Evolutionary conservation across 1,140 invertebrate genomes (phyloP), one percentile per base, ranked within the genome.

Genomic region (Drosophila busckii): DNA sequence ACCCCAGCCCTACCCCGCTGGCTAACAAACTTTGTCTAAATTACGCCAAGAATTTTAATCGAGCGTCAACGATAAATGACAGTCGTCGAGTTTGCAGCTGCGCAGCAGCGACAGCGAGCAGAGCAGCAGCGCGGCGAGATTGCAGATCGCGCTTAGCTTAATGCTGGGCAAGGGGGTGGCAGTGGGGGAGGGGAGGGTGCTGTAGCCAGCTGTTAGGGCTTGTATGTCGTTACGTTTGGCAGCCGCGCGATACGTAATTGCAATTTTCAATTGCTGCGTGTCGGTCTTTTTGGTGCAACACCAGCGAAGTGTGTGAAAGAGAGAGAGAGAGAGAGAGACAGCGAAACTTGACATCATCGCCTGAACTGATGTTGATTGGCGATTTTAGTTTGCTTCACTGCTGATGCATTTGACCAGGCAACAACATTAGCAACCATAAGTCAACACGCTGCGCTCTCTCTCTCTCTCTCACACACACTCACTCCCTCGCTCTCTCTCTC

Each of bases 31-130:
- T 13, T 56, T 82, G 52, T 67, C 68, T 68, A 73, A 80, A 82
- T 80, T 67, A 80, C 64, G 75, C 49, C 65, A 80, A 50, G 75
- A 80, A 80, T 80, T 80, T 80, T 80, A 80, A 80, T 80, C 75
- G 75, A 80, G 73, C 75, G 53, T 68, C 73, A 37, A 64, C 64
- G 70, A 76, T 76, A 80, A 78, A 65, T 75, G 73, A 68, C 76
- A 54, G 31, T 8, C 32, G 23, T 9, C 31, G 31, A 4, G 32
- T 17, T 8, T 17, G 32, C 13, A 29, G 46, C 46, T 16, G 44
- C 48, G 31, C 49, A 52, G 44, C 54, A 58, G 58, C 17, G 13
- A 28, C 41, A 29, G 45, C 3, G 23, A 29, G 25, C 12, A 16
- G 5, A 2, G 7, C 10, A 29, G 56, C 7, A 3, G 17, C n/a